Evolutionary conservation across 2,888 invertebrate species (phyloP), one percentile per base, ranked within the genome.

Genomic region (Agapetus fuscipes): DNA sequence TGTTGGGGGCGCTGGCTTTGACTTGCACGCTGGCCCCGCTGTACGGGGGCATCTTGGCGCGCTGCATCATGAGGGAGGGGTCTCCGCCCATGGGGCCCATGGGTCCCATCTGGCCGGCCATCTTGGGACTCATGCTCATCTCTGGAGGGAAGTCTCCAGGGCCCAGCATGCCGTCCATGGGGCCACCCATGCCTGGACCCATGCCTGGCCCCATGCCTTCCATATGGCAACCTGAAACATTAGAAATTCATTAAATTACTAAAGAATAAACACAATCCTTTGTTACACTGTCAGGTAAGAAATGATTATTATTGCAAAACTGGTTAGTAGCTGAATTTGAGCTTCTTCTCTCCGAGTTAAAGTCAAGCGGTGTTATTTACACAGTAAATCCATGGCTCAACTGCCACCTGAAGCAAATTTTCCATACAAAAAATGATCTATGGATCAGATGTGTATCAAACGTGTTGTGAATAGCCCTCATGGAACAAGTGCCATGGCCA

Each of bases 1-100:
- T 96, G 64, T 96, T 96, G 0, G 96, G 95, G 9, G 95, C 93
- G 61, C 88, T 93, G 7, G 95, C 87, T 64, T 95, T 95, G 16
- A 96, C 93, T 65, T 90, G 89, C 28, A 90, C 84, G 61, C 89
- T 94, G 7, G 70, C 69, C 6, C 70, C 72, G 56, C 74, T 76
- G 53, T 74, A 75, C 6, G 77, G 77, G 11, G 67, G 61, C 69
- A 69, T 69, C 48, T 69, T 70, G 1, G 64, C 66, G 33, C 58
- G 75, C 36, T 73, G 75, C 61, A 76, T 72, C 72, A 76, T 76
- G 74, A 78, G 78, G 35, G 74, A 72, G 57, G 59, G 68, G 61
- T 66, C 74, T 55, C 57, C 66, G 2, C 66, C 70, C 61, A 65
- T 66, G 13, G 62, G 66, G 1, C 65, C 68, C 66, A 67, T 69